Evolutionary conservation across 2,888 invertebrate species (phyloP), one percentile per base, ranked within the genome.

Genomic region (Pomacea canaliculata): DNA sequence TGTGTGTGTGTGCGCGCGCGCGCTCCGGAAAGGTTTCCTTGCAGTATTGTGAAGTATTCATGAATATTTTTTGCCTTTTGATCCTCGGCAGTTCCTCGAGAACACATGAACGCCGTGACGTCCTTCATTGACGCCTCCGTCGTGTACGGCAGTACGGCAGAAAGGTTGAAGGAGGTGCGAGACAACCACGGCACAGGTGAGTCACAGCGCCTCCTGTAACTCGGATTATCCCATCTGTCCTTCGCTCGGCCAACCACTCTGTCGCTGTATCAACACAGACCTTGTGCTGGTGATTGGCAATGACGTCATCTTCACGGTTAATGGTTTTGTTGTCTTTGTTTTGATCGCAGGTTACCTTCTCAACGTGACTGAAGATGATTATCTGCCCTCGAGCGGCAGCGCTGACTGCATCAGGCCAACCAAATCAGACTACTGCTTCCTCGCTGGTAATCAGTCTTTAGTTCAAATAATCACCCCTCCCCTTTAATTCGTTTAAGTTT

Each of bases 101-200:
- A 78, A 46, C 68, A 78, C 72, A 78, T 78, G 76, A 78, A 78
- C 66, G 76, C 70, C 12, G 78, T 78, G 72, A 78, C 78, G 59
- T 62, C 78, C 68, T 78, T 78, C 37, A 46, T 78, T 16, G 78
- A 78, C 46, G 78, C 72, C 1, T 78, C 78, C 19, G 49, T 68
- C 2, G 69, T 78, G 23, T 78, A 78, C 66, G 78, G 78, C 51
- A 78, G 76, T 19, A 65, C 27, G 8, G 73, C 63, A 4, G 78
- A 75, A 19, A 60, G 76, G 51, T 37, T 76, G 72, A 63, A 69
- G 48, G 60, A 73, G 27, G 59, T 78, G 7, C 67, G 75, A 46
- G 72, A 67, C 37, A 71, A 75, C 27, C 27, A 72, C 18, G 76
- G 76, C 27, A 51, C 37, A 66, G 78, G 78, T 78, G 51, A 16